Conservation (phyloP, 2,888 invertebrate genomes). For the Drosophila niveifrons region DNA sequence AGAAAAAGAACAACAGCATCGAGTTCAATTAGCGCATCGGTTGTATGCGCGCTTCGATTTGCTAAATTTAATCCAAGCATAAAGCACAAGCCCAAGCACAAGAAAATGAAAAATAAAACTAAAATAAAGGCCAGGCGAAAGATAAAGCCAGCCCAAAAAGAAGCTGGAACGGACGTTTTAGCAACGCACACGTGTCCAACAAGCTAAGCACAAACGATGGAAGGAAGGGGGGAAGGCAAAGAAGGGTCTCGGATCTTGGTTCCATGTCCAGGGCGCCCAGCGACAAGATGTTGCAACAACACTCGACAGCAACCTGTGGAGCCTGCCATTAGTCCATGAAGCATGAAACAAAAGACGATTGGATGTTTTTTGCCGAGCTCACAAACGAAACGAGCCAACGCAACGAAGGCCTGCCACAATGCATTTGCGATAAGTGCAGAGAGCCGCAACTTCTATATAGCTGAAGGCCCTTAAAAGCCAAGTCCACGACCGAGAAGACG, state of each 20-base stretch:
- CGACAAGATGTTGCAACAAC: constrained; percentile 77
- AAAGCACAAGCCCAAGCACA: constrained; percentile 61
- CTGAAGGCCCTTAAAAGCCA: constrained; percentile 74
- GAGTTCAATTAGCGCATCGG: constrained; percentile 75
- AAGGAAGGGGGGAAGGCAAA: neutral
- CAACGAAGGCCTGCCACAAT: constrained; percentile 66
- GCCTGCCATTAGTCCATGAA: constrained; percentile 72
- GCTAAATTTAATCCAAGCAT: constrained; percentile 80
- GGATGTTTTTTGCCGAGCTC: constrained; percentile 10
- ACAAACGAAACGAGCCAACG: neutral
- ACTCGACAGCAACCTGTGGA: constrained; percentile 79
- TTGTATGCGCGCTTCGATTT: constrained; percentile 70
- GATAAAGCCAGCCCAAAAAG: constrained; percentile 31
- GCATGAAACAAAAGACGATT: constrained; percentile 76
- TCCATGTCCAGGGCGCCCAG: constrained; percentile 68
- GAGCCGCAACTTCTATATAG: neutral
- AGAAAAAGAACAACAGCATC: constrained; percentile 26
- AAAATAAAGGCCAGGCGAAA: constrained; percentile 10
- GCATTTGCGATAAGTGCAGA: constrained; percentile 73
- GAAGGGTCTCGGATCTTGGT: constrained; percentile 1
- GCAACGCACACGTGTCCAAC: constrained; percentile 78
- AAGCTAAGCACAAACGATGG: neutral
- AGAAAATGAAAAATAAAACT: constrained; percentile 27
- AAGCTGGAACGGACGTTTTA: constrained; percentile 72
- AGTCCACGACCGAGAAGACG: constrained; percentile 2